phyloP scores from a whole-genome alignment of 1,140 invertebrate genomes.

The Copidosoma floridanum region DNA sequence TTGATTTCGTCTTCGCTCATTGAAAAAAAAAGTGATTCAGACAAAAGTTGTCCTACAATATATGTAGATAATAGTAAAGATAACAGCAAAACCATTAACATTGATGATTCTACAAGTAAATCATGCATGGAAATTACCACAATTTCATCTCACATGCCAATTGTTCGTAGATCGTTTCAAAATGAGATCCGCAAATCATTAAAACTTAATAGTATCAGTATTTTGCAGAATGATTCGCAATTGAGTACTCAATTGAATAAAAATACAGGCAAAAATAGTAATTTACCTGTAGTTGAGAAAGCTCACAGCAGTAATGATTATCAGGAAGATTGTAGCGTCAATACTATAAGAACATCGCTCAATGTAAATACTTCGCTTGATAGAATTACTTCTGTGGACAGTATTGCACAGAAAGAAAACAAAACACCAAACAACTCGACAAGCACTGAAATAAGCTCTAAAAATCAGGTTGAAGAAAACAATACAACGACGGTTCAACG shows the following conservation, averaged over 20 bases:
- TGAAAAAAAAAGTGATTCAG: constrained; percentile 10
- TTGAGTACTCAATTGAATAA: no score
- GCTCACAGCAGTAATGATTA: not conserved
- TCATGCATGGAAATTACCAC: constrained; percentile 28
- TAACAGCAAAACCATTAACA: constrained; percentile 5
- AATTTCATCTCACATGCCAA: constrained; percentile 14
- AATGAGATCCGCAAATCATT: not conserved
- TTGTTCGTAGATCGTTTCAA: constrained; percentile 13
- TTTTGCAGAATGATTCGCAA: no score
- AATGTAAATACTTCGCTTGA: constrained; percentile 43
- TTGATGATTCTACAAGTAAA: not conserved
- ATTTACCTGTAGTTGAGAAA: constrained; percentile 1
- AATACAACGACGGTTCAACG: not conserved
- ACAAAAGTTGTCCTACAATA: constrained; percentile 1
- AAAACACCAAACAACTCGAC: constrained; percentile 7
- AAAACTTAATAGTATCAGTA: not conserved
- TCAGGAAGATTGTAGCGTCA: constrained; percentile 9
- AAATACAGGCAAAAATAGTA: not conserved
- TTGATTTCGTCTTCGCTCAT: not conserved
- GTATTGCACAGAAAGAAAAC: constrained; percentile 11
- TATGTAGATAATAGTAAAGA: constrained; percentile 4
- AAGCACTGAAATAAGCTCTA: not conserved
- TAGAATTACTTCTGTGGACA: not conserved
- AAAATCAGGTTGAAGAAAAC: not conserved
- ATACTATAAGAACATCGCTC: constrained; percentile 32